These are phyloP conservation scores for Illadopsis cleaveri DNA, from an alignment of 2,113 vertebrate species.

Conservation along the genomic window DNA sequence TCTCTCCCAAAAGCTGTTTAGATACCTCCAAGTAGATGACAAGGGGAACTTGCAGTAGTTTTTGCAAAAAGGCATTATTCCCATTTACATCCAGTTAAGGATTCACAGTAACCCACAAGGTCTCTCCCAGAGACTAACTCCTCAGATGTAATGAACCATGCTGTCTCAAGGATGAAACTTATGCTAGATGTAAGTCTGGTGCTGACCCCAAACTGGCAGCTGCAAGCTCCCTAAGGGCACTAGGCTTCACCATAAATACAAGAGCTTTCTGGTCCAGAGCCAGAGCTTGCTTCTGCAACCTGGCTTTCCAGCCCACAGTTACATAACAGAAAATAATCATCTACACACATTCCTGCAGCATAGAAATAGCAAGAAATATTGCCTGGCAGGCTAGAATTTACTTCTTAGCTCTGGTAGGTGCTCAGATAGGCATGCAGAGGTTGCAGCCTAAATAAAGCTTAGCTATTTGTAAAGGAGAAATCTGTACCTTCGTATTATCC, in stretches of 20 bases:
- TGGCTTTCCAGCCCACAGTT: background rate
- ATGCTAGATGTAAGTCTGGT: accelerated
- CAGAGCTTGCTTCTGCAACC: background rate
- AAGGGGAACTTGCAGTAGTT: background rate
- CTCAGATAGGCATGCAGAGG: background rate
- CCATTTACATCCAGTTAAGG: background rate
- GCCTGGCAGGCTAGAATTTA: background rate
- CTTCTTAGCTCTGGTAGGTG: background rate
- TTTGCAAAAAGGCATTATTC: background rate
- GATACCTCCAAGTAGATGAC: background rate
- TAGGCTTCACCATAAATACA: background rate
- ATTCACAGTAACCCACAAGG: background rate
- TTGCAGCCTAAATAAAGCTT: background rate
- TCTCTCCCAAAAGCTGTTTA: background rate
- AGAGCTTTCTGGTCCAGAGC: background rate
- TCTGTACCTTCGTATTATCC: slow-evolving; percentile 59
- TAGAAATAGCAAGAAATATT: background rate
- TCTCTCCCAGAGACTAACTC: background rate
- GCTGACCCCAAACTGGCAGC: background rate
- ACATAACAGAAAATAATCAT: background rate
- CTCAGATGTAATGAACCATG: background rate
- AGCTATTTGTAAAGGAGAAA: background rate
- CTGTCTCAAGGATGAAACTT: background rate
- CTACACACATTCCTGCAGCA: background rate
- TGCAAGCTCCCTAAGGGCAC: background rate